phyloP scores from a whole-genome alignment of 2,888 invertebrate genomes.

The Euproctis similis region DNA sequence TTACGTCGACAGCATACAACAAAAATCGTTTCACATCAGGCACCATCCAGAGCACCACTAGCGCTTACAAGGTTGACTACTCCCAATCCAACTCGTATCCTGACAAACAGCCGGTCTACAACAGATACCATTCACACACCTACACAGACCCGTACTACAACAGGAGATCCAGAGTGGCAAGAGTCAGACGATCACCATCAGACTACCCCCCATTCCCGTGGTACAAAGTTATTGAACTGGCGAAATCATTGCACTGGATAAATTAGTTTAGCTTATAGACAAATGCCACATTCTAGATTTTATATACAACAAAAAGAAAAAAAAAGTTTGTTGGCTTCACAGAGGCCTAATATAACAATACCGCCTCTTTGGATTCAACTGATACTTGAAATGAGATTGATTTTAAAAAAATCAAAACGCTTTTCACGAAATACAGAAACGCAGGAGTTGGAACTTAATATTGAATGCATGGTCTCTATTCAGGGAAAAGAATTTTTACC shows the following conservation, averaged over 20 bases:
- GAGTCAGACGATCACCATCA: slow-evolving; percentile 53
- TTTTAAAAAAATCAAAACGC: slow-evolving; percentile 40
- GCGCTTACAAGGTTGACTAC: slow-evolving; percentile 69
- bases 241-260: slow-evolving; percentile 82
- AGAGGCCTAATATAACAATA: slow-evolving; percentile 39
- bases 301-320: slow-evolving; percentile 23
- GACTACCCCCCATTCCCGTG: slow-evolving; percentile 83
- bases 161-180: slow-evolving; percentile 55
- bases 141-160: slow-evolving; percentile 61
- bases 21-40: slow-evolving; percentile 51
- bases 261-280: slow-evolving; percentile 24
- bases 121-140: slow-evolving; percentile 58
- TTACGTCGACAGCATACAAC: slow-evolving; percentile 50
- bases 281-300: slow-evolving; percentile 18
- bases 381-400: slow-evolving; percentile 42
- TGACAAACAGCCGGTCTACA: slow-evolving; percentile 65
- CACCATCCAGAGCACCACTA: slow-evolving; percentile 58
- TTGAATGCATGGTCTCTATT: too few relatives aligned
- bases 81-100: slow-evolving; percentile 61
- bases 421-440: too few relatives aligned
- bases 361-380: slow-evolving; percentile 66
- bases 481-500: too few relatives aligned
- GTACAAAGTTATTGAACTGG: slow-evolving; percentile 83
- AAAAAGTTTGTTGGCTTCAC: slow-evolving; percentile 65
- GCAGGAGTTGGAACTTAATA: too few relatives aligned